These are phyloP conservation scores for Cariama cristata DNA, from an alignment of 2,113 vertebrate genomes.

Conservation along the genomic window DNA sequence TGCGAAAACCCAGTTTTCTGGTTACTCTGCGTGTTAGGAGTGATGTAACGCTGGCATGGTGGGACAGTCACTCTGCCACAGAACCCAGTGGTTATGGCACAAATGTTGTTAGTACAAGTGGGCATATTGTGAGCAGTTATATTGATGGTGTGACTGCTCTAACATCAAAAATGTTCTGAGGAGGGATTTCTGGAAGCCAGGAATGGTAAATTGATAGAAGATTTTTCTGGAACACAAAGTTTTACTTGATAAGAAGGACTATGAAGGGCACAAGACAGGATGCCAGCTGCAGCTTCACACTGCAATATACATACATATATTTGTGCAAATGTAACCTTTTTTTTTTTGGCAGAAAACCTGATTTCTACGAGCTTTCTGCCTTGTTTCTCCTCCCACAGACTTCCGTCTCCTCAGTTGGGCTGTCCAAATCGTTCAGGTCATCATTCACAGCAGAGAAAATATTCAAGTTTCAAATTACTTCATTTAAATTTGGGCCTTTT, in stretches of 20 bases:
- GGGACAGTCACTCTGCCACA: background rate
- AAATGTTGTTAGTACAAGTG: background rate
- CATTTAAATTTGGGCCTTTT: background rate
- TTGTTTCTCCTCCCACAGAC: background rate
- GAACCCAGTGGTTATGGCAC: background rate
- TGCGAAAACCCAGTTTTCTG: background rate
- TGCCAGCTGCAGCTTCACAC: background rate
- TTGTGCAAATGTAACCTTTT: background rate
- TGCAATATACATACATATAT: background rate
- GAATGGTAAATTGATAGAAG: background rate
- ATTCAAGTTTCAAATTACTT: background rate
- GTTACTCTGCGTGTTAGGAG: background rate
- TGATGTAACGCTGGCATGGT: rapidly evolving
- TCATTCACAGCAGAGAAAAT: background rate
- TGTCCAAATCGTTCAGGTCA: background rate
- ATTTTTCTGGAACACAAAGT: background rate
- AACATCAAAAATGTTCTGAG: background rate
- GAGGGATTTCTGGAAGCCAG: background rate
- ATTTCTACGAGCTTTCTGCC: background rate
- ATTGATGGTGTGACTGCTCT: background rate
- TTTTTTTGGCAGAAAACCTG: background rate
- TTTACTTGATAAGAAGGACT: background rate
- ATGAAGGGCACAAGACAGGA: background rate
- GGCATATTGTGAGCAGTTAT: background rate
- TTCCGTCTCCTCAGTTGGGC: background rate